Base-by-base conservation (phyloP, 2,113 vertebrate genomes). In the Antechinus stuartii region DNA sequence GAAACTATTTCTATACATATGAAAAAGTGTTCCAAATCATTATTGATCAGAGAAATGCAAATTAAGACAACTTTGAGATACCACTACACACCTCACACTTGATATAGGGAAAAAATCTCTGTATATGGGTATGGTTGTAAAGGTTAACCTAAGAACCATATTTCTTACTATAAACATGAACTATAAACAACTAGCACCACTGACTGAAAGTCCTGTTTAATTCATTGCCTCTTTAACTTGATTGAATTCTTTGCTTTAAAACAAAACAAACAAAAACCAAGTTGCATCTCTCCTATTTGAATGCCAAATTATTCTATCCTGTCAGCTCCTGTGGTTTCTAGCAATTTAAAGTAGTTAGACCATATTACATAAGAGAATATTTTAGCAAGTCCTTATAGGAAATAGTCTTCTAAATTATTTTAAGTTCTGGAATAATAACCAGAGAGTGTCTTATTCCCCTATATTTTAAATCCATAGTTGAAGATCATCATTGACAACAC, bases 321-420 rank as follows among this genome's bases (percentile, higher is more conserved):
- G 3, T 11, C 47, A 95, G 22, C 89, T 76, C 8, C n/a, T 95
- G 26, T 96, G 35, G 24, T 91, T 97, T 92, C 46, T 47, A 94
- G 8, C 19, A 42, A 54, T 53, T 54, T n/a, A 92, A 27, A 94
- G 90, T 57, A 57, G 25, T 54, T 30, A 54, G 35, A 57, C 22
- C 35, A 95, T 52, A 11, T 42, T 92, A 22, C 94, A 95, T 94
- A 42, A 96, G 24, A n/a, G 27, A 93, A 4, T 95, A 84, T 91
- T 47, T n/a, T 52, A 94, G 46, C 1, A 30, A 94, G 49, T 94
- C 89, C 95, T 90, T 90, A 49, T 91, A 95, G 92, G 90, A 93
- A 94, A 94, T 84, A 27, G 89, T 57, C 76, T 96, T 14, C 14
- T 22, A 54, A 22, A 89, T 96, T 89, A 52, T 95, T 96, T 93